A percentile compares a stretch with the other conserved stretches of the same genome.
Evolutionary conservation across 2,888 invertebrate species (phyloP).

Genomic region (Drosophila paranaensis): DNA sequence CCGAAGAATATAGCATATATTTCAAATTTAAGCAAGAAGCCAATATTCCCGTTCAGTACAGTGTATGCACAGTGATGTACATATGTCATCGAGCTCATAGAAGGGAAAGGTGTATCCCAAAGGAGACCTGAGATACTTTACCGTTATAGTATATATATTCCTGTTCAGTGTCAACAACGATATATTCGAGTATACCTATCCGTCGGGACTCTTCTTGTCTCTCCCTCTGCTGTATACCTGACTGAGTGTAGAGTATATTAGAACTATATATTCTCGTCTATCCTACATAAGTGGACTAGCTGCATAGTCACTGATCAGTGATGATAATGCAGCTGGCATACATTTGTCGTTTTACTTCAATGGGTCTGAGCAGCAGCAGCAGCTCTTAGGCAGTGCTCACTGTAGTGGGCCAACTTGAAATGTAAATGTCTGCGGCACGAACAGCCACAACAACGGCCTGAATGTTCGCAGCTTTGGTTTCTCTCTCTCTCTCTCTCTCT

Average conservation of each 20-base stretch:
- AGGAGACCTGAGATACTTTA: too few relatives aligned
- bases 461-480: conserved; percentile 47
- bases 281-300: too few relatives aligned
- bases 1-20: too few relatives aligned
- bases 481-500: conserved; percentile 11
- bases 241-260: too few relatives aligned
- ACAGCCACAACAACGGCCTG: conserved; percentile 41
- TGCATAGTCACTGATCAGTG: background rate
- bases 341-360: background rate
- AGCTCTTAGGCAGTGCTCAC: conserved; percentile 31
- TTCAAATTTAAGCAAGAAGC: background rate
- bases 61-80: background rate
- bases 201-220: too few relatives aligned
- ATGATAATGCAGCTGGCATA: background rate
- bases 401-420: conserved; percentile 52
- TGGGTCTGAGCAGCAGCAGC: background rate
- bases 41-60: background rate
- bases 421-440: conserved; percentile 64
- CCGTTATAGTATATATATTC: too few relatives aligned
- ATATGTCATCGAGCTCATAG: too few relatives aligned
- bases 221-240: too few relatives aligned
- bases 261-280: background rate
- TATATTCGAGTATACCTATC: too few relatives aligned
- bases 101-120: too few relatives aligned
- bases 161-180: too few relatives aligned